Conservation (phyloP, 1,140 invertebrate genomes). For the Ceratosolen solmsi region DNA sequence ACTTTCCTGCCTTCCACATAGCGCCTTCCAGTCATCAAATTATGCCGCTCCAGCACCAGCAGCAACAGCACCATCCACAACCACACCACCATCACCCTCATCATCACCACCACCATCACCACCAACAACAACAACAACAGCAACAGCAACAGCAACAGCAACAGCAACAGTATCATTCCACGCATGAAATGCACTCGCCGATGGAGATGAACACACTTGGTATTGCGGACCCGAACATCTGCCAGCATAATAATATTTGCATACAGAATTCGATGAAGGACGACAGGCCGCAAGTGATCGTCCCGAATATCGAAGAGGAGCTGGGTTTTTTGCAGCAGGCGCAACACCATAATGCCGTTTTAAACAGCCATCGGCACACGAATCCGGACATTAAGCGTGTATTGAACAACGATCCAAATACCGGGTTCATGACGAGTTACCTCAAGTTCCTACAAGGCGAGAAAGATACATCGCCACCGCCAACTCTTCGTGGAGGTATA, state of each 20-base stretch:
- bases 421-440: slow-evolving; percentile 88
- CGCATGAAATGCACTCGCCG: slow-evolving; percentile 78
- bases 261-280: slow-evolving; percentile 67
- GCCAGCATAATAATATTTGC: slow-evolving; percentile 49
- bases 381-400: slow-evolving; percentile 63
- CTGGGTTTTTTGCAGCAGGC: slow-evolving; percentile 78
- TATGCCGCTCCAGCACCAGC: slow-evolving; percentile 17
- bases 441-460: slow-evolving; percentile 88
- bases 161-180: background rate
- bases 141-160: background rate
- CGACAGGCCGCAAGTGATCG: slow-evolving; percentile 85
- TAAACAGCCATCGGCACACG: background rate
- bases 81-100: background rate
- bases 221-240: background rate
- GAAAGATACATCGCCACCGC: slow-evolving; percentile 84
- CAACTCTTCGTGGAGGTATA: slow-evolving; percentile 76
- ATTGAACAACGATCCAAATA: slow-evolving; percentile 78
- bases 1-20: slow-evolving; percentile 81
- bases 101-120: slow-evolving; percentile 61
- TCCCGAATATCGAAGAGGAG: slow-evolving; percentile 89
- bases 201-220: slow-evolving; percentile 78
- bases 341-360: background rate
- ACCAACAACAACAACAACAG: slow-evolving; percentile 14
- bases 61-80: background rate
- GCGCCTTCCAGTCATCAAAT: slow-evolving; percentile 52